Conservation (phyloP, 1,140 invertebrate genomes). For the Dufourea novaeangliae region DNA sequence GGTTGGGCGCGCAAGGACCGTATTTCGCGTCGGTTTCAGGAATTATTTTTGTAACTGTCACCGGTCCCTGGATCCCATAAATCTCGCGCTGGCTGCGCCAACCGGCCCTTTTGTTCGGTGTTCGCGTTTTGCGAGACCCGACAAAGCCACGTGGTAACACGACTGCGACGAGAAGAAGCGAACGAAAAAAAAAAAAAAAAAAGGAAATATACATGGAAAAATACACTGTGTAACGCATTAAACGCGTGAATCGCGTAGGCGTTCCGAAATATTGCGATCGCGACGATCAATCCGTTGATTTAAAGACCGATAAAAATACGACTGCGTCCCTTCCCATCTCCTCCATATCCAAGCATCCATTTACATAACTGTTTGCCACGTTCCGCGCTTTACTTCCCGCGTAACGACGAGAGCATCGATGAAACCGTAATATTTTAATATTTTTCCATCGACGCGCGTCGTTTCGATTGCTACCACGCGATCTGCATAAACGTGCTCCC, state of each 20-base stretch:
- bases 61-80: slow-evolving; percentile 19
- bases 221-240: neutral
- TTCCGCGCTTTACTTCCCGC: neutral
- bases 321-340: no score
- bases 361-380: slow-evolving; percentile 15
- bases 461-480: neutral
- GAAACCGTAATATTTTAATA: slow-evolving; percentile 16
- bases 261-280: neutral
- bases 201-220: neutral
- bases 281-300: neutral
- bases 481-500: slow-evolving; percentile 11
- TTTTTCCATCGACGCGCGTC: neutral
- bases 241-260: slow-evolving; percentile 6
- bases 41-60: slow-evolving; percentile 47
- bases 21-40: slow-evolving; percentile 19
- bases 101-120: slow-evolving; percentile 14
- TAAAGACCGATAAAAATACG: slow-evolving; percentile 3
- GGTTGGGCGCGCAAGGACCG: neutral
- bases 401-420: neutral
- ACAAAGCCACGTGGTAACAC: slow-evolving; percentile 6
- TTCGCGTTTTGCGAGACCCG: neutral
- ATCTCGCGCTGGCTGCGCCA: neutral
- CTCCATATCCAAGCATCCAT: neutral
- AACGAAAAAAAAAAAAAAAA: no score
- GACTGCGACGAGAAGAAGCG: neutral